Base-by-base conservation (phyloP, 37 sponge, comb jelly and placozoan species). In the Eunapius fragilis region DNA sequence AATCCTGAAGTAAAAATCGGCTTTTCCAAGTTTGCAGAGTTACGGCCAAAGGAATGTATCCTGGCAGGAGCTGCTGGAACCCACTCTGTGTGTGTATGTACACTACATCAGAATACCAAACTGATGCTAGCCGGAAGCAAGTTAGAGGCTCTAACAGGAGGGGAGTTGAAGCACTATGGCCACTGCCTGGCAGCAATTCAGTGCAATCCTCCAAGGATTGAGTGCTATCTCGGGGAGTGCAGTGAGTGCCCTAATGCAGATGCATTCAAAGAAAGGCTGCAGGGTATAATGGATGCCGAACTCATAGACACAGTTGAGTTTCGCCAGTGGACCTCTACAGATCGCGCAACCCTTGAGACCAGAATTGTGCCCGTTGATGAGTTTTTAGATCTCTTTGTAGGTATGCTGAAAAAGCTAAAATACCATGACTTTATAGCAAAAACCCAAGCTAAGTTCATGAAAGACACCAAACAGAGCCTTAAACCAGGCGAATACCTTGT, bases 11-110 rank as follows among this genome's bases (percentile, higher is more conserved):
- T n/a, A n/a, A n/a, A n/a, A n/a, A n/a, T n/a, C n/a, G n/a, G n/a
- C n/a, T n/a, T n/a, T n/a, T n/a, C n/a, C n/a, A 85, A 85, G 70
- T 90, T 89, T 75, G 75, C 86, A 33, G 82, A 85, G n/a, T 82
- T 90, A 19, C 71, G 86, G 24, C 91, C 91, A 69, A 74, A 67
- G 37, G 50, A 85, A 14, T 90, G 91, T 75, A 67, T 90, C 12
- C 25, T 84, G n/a, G 85, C 90, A 31, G 89, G 81, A 49, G 80
- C 81, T 70, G 79, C 76, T 80, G 90, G 90, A 27, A 89, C 90
- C n/a, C n/a, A n/a, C n/a, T n/a, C n/a, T n/a, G n/a, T n/a, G n/a
- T n/a, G n/a, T n/a, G n/a, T n/a, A n/a, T 89, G 90, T 45, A 80
- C 81, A 2, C 72, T 85, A 19, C 90, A 89, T 36, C 91, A 90